These are phyloP conservation scores for Trichonephila clavata DNA, from an alignment of 1,140 invertebrate species.

Conservation along the genomic window DNA sequence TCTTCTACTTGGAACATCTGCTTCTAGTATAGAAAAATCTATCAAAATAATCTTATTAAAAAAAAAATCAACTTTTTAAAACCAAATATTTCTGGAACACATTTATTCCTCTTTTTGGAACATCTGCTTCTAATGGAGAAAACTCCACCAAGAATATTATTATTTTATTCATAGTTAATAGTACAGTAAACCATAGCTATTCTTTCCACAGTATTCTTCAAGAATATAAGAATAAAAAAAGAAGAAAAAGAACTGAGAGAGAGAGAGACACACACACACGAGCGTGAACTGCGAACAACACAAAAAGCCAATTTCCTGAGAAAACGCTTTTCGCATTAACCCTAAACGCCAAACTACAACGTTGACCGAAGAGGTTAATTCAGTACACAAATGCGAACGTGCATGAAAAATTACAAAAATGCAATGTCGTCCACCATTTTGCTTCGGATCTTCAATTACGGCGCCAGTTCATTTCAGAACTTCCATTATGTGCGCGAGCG, in stretches of 20 bases:
- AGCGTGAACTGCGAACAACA: not conserved
- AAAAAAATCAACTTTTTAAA: too few species aligned
- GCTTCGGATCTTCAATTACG: conserved; percentile 17
- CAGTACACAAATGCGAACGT: conserved; percentile 19
- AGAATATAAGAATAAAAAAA: not conserved
- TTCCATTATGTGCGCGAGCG: not conserved
- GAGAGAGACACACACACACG: too few species aligned
- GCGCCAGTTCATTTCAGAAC: not conserved
- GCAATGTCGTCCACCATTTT: conserved; percentile 26
- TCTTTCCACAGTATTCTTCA: not conserved
- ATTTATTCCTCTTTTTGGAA: too few species aligned
- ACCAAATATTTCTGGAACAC: too few species aligned
- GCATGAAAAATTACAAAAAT: conserved; percentile 45
- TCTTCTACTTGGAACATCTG: too few species aligned
- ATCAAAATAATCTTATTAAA: too few species aligned
- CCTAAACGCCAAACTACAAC: not conserved
- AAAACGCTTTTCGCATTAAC: conserved; percentile 18
- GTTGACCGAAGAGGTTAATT: conserved; percentile 34
- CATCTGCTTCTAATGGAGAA: too few species aligned
- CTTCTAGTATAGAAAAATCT: too few species aligned
- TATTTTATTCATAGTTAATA: not conserved
- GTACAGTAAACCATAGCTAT: not conserved
- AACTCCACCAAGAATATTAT: not conserved
- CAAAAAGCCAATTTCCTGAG: conserved; percentile 7
- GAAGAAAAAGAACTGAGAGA: not conserved